Conservation (phyloP, 2,888 invertebrate genomes). For the Mesorhabditis spiculigera region DNA sequence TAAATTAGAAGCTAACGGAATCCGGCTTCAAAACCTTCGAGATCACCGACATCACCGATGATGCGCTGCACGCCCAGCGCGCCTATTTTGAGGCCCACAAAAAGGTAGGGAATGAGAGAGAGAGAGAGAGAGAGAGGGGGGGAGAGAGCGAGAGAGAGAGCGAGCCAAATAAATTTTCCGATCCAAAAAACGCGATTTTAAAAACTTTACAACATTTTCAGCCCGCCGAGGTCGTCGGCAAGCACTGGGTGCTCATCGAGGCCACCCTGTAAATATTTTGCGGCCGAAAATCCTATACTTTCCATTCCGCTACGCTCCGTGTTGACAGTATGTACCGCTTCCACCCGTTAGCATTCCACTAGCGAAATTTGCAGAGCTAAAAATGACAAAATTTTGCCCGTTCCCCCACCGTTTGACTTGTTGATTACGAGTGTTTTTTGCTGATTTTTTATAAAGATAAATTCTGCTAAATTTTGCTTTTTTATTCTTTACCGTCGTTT, state of each 20-base stretch:
- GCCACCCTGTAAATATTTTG: conserved; percentile 21
- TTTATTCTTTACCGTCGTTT: too few species aligned
- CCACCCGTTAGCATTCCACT: too few species aligned
- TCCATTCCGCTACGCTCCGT: conserved; percentile 1
- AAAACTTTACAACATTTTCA: conserved; percentile 9
- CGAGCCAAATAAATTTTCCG: conserved; percentile 14
- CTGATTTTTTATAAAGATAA: too few species aligned
- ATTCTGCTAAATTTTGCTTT: too few species aligned
- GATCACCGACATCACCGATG: conserved; percentile 29
- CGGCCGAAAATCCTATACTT: background rate
- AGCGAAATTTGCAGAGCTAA: too few species aligned
- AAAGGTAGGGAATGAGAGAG: conserved; percentile 15
- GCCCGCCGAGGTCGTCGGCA: conserved; percentile 13
- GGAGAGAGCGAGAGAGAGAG: conserved; percentile 10
- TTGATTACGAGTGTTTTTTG: too few species aligned
- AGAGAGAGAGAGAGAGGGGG: conserved; percentile 4
- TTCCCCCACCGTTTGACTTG: too few species aligned
- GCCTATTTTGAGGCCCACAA: conserved; percentile 33
- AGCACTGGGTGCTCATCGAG: conserved; percentile 23
- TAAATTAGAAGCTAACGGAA: conserved; percentile 12
- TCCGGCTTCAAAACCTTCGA: conserved; percentile 17
- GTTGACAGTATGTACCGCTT: background rate
- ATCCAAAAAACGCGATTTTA: too few species aligned
- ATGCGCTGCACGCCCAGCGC: conserved; percentile 22
- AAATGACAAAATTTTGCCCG: too few species aligned